Base-by-base conservation (phyloP, 2,797 vertebrate species). In the Antennarius maculatus region DNA sequence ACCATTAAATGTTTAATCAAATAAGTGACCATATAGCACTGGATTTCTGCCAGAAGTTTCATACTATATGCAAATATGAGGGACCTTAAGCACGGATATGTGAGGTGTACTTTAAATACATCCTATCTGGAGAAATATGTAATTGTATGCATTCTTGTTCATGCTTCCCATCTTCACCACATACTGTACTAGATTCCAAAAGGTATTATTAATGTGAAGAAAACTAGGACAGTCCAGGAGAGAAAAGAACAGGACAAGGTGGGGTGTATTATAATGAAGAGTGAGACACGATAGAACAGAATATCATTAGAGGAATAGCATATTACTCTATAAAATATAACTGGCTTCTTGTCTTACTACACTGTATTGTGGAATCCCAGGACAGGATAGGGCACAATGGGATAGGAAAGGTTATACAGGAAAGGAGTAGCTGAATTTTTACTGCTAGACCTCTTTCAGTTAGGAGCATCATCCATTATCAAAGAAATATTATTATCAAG, bases 1-100 rank as follows among this genome's bases (percentile, higher is more conserved):
- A 85, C 81, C 83, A 77, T 71, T 61, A 82, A 75, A 69, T 84
- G 84, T 90, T 91, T 91, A 90, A 93, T 92, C 88, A 92, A 92
- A 92, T 86, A 84, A 92, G 90, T 88, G 88, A 89, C 88, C 72
- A 53, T 81, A 89, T 80, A 86, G 75, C 50, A 12, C 81, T 90
- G 92, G 90, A 79, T 34, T 46, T 13, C 64, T 75, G 87, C 92
- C 92, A 92, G 75, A 76, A 61, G 63, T 42, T 46, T 76, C 76
- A 84, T 81, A 81, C 74, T 77, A 73, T 82, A 89, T 90, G 87
- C 81, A 89, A 91, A 93, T 88, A 57, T 76, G 59, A 47, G 61
- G 76, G 80, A 82, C 81, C 80, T 88, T 85, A 71, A 72, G 76
- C 70, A 52, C 66, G 59, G 31, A 71, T 71, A 78, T 76, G 65